These are phyloP conservation scores for Eristalis tenax DNA, from an alignment of 2,888 invertebrate species.

Conservation along the genomic window DNA sequence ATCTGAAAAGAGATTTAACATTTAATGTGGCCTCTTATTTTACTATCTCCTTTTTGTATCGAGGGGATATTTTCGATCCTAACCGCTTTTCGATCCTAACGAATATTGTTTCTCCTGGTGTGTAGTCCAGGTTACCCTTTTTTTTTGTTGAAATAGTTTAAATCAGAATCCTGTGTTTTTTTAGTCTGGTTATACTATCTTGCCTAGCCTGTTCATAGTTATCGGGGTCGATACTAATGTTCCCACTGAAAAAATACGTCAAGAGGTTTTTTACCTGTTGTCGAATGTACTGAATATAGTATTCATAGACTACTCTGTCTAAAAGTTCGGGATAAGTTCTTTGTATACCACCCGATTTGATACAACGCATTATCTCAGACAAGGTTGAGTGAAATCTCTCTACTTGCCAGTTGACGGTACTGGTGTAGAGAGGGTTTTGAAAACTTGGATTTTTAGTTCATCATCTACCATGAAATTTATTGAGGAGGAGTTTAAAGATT, in stretches of 20 bases:
- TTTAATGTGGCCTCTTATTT: conserved; percentile 8
- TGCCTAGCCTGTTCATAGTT: conserved; percentile 4
- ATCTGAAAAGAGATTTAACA: neutral
- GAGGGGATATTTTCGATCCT: conserved; percentile 10
- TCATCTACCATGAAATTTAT: conserved; percentile 41
- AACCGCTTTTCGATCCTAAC: conserved; percentile 13
- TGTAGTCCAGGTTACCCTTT: neutral
- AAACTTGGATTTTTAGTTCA: too few relatives aligned
- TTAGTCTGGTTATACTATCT: conserved; percentile 32
- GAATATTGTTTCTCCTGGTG: too few relatives aligned
- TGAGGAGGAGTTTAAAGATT: conserved; percentile 33
- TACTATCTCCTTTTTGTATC: conserved; percentile 25
- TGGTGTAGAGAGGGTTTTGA: too few relatives aligned
- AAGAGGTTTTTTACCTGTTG: neutral
- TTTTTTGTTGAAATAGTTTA: neutral
- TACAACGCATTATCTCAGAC: conserved; percentile 42
- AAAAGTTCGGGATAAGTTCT: conserved; percentile 32
- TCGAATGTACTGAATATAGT: conserved; percentile 33
- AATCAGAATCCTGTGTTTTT: conserved; percentile 28
- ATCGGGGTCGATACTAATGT: neutral
- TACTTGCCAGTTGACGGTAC: too few relatives aligned
- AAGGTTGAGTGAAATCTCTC: too few relatives aligned
- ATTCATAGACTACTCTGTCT: conserved; percentile 35
- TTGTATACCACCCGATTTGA: conserved; percentile 23
- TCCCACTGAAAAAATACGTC: conserved; percentile 18